Evolutionary conservation across 2,888 invertebrate species (phyloP).

Genomic region (Amphipoea lucens): DNA sequence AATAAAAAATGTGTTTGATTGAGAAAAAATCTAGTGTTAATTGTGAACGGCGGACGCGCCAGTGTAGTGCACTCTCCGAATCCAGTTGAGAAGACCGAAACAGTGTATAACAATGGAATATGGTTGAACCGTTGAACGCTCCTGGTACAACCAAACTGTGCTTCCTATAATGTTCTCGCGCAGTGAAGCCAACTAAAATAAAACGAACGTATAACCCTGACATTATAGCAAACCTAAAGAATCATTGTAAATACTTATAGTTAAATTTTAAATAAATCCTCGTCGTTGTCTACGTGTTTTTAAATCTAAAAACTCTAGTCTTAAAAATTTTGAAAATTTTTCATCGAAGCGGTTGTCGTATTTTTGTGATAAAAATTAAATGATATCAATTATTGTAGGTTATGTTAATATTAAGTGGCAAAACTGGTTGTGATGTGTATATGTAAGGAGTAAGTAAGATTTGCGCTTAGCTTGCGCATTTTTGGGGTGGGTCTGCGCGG

Average conservation of each 20-base stretch:
- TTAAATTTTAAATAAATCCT: constrained; percentile 69
- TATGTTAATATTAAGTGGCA: constrained; percentile 83
- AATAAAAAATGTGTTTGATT: constrained; percentile 88
- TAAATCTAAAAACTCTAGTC: constrained; percentile 59
- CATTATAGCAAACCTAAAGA: constrained; percentile 58
- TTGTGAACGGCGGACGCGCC: constrained; percentile 86
- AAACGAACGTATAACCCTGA: constrained; percentile 59
- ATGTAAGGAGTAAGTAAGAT: constrained; percentile 86
- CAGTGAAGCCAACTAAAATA: constrained; percentile 76
- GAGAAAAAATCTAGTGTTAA: constrained; percentile 78
- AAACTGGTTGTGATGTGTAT: constrained; percentile 90
- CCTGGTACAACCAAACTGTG: constrained; percentile 81
- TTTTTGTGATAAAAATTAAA: constrained; percentile 87
- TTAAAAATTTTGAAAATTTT: constrained; percentile 83
- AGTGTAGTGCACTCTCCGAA: constrained; percentile 78
- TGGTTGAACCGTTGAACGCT: constrained; percentile 87
- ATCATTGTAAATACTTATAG: constrained; percentile 75
- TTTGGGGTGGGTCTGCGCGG: constrained; percentile 74
- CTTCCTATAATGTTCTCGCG: constrained; percentile 83
- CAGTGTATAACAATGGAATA: constrained; percentile 88
- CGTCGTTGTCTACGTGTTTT: constrained; percentile 85
- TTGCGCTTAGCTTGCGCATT: constrained; percentile 56
- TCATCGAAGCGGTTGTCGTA: constrained; percentile 90
- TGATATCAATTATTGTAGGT: constrained; percentile 73
- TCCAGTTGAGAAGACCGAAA: constrained; percentile 86